Conservation (phyloP, 2,797 vertebrate species). For the Crocodylus rhombifer region DNA sequence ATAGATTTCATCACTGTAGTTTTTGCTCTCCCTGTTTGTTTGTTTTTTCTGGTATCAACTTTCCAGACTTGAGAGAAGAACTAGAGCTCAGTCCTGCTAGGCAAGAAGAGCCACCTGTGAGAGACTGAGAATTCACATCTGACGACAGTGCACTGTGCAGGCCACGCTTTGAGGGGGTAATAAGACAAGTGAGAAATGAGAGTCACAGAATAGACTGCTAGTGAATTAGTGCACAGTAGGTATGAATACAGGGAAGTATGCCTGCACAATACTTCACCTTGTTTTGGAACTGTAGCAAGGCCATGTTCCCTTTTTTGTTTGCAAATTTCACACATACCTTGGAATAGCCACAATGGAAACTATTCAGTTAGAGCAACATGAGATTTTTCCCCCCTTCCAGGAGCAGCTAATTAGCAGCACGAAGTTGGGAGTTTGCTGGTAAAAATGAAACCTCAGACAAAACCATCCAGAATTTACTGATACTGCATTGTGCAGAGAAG, state of each 20-base stretch:
- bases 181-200: background rate
- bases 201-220: background rate
- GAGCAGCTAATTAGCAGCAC: background rate
- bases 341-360: conserved; percentile 12
- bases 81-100: background rate
- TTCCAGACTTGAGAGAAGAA: conserved; percentile 17
- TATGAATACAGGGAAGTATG: background rate
- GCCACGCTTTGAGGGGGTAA: fast-evolving
- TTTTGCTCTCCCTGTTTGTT: background rate
- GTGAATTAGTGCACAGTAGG: background rate
- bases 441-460: background rate
- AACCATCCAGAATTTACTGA: background rate
- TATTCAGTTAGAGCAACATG: conserved; percentile 10
- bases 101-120: background rate
- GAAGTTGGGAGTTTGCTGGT: background rate
- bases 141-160: background rate
- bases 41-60: background rate
- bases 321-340: background rate
- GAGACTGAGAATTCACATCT: background rate
- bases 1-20: background rate
- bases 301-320: background rate
- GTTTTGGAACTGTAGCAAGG: background rate
- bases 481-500: background rate
- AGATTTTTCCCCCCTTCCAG: background rate
- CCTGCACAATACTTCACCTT: background rate